Evolutionary conservation across 1,140 invertebrate species (phyloP).

Genomic region (Drosophila eugracilis): DNA sequence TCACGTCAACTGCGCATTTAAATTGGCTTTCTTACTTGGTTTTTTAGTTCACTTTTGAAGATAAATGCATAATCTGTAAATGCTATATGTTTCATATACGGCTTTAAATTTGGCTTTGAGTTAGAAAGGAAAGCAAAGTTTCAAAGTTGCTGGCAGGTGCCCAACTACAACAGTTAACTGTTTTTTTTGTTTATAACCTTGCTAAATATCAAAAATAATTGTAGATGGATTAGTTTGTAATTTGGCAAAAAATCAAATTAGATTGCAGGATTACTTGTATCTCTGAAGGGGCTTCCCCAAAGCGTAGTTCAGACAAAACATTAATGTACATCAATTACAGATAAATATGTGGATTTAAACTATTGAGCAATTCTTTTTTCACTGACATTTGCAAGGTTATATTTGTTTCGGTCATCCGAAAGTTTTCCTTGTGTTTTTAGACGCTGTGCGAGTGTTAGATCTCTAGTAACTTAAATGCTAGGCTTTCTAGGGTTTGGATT

Average conservation of each 20-base stretch:
- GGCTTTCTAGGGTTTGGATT: constrained; percentile 46
- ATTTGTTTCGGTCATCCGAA: constrained; percentile 8
- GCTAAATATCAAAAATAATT: constrained; percentile 12
- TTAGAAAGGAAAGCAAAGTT: constrained; percentile 39
- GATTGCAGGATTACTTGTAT: no score
- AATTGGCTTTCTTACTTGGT: constrained; percentile 23
- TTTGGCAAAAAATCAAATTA: no score
- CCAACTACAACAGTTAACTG: constrained; percentile 30
- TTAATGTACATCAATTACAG: not conserved
- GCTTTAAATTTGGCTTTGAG: constrained; percentile 38
- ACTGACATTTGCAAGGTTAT: constrained; percentile 33
- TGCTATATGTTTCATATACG: constrained; percentile 39
- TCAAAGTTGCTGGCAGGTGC: constrained; percentile 31
- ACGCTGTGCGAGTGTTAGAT: constrained; percentile 48
- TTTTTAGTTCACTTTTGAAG: constrained; percentile 37
- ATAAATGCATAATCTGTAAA: constrained; percentile 74
- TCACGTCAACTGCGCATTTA: constrained; percentile 51
- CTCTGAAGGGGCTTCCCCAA: not conserved
- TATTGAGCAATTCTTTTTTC: constrained; percentile 26
- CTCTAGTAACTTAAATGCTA: constrained; percentile 55
- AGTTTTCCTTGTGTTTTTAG: constrained; percentile 17
- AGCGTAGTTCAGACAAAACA: constrained; percentile 5
- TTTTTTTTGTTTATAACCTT: constrained; percentile 27
- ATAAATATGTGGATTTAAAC: no score
- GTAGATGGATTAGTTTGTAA: not conserved